Evolutionary conservation across 1,140 invertebrate species (phyloP), one percentile per base, ranked within the genome.

Genomic region (Rhopalosiphum maidis): DNA sequence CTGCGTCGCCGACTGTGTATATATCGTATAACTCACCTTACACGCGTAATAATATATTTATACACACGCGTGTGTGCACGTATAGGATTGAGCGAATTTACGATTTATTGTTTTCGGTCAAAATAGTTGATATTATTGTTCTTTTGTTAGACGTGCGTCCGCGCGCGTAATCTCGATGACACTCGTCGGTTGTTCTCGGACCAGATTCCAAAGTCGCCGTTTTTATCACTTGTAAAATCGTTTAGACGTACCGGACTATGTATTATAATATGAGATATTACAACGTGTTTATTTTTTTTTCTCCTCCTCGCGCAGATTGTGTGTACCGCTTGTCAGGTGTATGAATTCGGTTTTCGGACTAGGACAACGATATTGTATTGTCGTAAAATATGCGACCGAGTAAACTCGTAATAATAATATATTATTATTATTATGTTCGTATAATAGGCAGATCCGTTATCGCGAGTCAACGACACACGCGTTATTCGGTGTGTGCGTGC

Each of bases 61-160:
- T 85, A 85, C 25, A 41, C 41, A 48, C 15, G 15, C 1, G 48
- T 41, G 22, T 41, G 22, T n/a, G 2, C 15, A 37, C 6, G 21
- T 7, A 23, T 41, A 30, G 83, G 9, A 43, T 41, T 9, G 23
- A 43, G 43, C 83, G 21, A 86, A 86, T 86, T 48, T 48, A 86
- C 85, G 85, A 86, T 86, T 86, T 86, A 86, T 86, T 86, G 85
- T 86, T 43, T 86, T 86, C 41, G 23, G 41, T 86, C 37, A 30
- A 46, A 86, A 86, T 86, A 46, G 43, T 86, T 46, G 30, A 86
- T 41, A 86, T 41, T 30, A 86, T 41, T n/a, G 85, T 86, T 46
- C 85, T 86, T 46, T 86, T 86, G 85, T 86, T 46, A 25, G 23
- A 43, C 30, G 21, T 51, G n/a, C 60, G 23, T 43, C 37, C 37